Evolutionary conservation across 2,113 vertebrate genomes (phyloP), one percentile per base, ranked within the genome.

Genomic region (Chelonoidis abingdonii): DNA sequence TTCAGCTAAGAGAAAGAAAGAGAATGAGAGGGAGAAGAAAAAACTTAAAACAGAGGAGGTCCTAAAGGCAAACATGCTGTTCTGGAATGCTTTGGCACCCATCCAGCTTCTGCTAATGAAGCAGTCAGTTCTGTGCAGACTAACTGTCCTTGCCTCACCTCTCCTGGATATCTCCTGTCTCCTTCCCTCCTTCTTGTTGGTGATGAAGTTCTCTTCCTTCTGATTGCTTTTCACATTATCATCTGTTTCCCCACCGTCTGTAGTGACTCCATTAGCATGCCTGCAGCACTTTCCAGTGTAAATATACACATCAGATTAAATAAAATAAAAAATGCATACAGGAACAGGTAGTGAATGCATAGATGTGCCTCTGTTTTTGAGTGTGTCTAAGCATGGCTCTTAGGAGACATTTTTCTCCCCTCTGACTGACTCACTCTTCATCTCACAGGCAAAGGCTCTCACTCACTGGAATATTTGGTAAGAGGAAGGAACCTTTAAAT

Each of bases 21-120:
- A 41, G 21, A 19, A 52, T 12, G 3, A 21, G 9, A 1, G 1
- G 84, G 2, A 56, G 25, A 59, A 76, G 53, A 84, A 83, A 89
- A 47, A 87, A 84, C 35, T 9, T 65, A 76, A 97, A 92, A 95
- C n/a, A 5, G 86, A 95, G 57, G 76, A 94, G 57, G 87, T 97
- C 88, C 83, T 93, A n/a, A 95, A 95, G 89, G 86, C 8, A 93
- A 96, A 95, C 4, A 4, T n/a, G 86, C 89, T 91, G 41, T 78
- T 94, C 57, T 92, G 94, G 89, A 98, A 96, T 96, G 88, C 9
- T 79, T 88, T 98, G 96, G 97, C 94, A 65, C 22, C 16, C 44
- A 25, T 97, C 94, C 97, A 98, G 90, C 44, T 82, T 86, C 76
- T 96, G 62, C 93, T 98, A 97, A 94, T 97, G 96, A 98, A 98